These are phyloP conservation scores for Alethe castanea DNA, from an alignment of 2,113 vertebrate species.

Conservation along the genomic window DNA sequence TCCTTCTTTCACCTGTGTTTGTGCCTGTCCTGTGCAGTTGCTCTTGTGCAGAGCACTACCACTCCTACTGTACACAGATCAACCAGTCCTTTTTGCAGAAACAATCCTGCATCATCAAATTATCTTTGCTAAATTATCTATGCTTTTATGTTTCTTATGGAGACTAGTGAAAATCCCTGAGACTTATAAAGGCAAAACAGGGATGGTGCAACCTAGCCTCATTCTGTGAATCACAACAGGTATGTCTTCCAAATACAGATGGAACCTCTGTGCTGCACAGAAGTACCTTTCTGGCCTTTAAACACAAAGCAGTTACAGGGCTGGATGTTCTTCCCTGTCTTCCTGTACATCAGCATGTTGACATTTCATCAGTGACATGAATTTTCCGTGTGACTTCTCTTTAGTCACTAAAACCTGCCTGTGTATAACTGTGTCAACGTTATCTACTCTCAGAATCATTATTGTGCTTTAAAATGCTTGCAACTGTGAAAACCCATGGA, in stretches of 20 bases:
- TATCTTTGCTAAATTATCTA: neutral
- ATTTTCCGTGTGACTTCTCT: neutral
- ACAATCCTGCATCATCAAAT: neutral
- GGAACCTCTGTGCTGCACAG: neutral
- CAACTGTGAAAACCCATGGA: constrained; percentile 11
- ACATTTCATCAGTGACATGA: neutral
- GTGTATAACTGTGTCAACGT: neutral
- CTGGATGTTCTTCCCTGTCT: constrained; percentile 7
- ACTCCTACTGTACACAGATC: neutral
- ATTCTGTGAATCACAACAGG: neutral
- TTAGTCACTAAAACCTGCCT: neutral
- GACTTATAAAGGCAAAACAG: neutral
- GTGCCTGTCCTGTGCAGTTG: neutral
- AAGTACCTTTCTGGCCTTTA: neutral
- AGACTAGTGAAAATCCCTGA: neutral
- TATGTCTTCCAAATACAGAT: neutral
- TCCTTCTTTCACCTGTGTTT: neutral
- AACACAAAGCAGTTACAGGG: neutral
- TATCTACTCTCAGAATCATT: constrained; percentile 21
- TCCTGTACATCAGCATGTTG: constrained; percentile 1
- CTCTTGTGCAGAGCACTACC: neutral
- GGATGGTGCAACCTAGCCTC: neutral
- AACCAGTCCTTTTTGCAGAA: neutral
- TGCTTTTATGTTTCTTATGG: neutral
- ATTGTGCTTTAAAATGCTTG: constrained; percentile 37